phyloP scores from a whole-genome alignment of 2,797 vertebrate species.

The Momotus momota region DNA sequence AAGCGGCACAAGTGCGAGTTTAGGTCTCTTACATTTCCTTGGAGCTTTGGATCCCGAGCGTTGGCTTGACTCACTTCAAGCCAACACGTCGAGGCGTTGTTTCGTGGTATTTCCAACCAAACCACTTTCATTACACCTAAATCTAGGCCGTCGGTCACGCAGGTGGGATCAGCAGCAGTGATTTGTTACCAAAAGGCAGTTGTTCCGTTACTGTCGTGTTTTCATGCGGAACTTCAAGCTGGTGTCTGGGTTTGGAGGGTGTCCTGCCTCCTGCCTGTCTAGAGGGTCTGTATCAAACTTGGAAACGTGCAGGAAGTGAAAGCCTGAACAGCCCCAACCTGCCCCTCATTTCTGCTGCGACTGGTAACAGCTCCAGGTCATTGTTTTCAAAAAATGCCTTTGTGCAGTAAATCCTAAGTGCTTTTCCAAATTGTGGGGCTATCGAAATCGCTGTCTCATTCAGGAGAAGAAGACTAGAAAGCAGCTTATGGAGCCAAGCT shows the following conservation, averaged over 20 bases:
- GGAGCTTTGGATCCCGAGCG: background rate
- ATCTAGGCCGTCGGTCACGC: background rate
- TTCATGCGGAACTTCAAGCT: accelerated
- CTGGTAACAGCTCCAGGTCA: background rate
- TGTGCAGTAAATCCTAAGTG: background rate
- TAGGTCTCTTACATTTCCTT: background rate
- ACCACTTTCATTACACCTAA: background rate
- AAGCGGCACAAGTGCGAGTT: accelerated
- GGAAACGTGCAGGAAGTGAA: background rate
- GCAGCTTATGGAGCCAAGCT: background rate
- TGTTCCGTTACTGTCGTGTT: background rate
- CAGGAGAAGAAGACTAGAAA: background rate
- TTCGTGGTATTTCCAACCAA: background rate
- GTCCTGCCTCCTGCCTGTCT: background rate
- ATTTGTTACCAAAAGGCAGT: accelerated
- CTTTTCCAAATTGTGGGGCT: background rate
- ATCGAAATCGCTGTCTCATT: background rate
- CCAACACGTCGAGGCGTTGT: background rate
- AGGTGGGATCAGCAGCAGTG: background rate
- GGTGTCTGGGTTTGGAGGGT: background rate
- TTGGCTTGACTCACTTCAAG: background rate
- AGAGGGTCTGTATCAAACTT: accelerated
- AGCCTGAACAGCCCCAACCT: background rate
- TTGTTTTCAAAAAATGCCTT: background rate
- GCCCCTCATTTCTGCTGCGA: background rate